Evolutionary conservation across 35 echinoderm and acorn worm genomes (phyloP), one percentile per base, ranked within the genome.

Genomic region (Hemicentrotus pulcherrimus): DNA sequence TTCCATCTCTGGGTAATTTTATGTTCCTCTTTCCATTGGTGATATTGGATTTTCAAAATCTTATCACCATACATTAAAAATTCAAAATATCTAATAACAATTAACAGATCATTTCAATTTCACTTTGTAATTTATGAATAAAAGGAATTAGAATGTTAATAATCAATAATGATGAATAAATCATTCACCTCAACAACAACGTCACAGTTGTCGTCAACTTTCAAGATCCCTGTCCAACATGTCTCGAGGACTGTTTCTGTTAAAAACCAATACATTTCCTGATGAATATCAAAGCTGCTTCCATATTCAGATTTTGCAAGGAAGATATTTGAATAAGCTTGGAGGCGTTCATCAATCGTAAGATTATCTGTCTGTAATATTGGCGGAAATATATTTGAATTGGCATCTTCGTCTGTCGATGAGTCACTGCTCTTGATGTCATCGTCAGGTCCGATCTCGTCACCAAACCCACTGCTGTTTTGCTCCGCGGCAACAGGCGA

Each of bases 321-420:
- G 31, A 97, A 95, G 18, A 97, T 95, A 11, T 59, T 88, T 16
- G 93, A 31, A 88, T 97, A 97, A 19, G 96, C 96, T 86, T 94
- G 94, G 32, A 97, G 90, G 33, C 96, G 94, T 48, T 97, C 94
- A 60, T 92, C 94, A 86, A 88, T 85, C 2, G 94, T 97, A 4
- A 97, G 71, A 41, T 97, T 88, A 92, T 97, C 96, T 94, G 95
- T 97, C 52, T 97, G 94, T 61, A 97, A 96, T 46, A 94, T 96
- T n/a, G 87, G 91, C 24, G 19, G 94, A 88, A 97, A 96, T 60
- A 90, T 96, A 86, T 94, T 96, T 32, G 11, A 3, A 30, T 22
- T 90, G 12, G 31, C 14, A 90, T 90, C 88, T 90, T 33, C 32
- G 32, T 90, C 46, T 78, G 22, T 10, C 9, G 11, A 11, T 11